Conservation (phyloP, 2,888 invertebrate species). For the Limulus polyphemus region DNA sequence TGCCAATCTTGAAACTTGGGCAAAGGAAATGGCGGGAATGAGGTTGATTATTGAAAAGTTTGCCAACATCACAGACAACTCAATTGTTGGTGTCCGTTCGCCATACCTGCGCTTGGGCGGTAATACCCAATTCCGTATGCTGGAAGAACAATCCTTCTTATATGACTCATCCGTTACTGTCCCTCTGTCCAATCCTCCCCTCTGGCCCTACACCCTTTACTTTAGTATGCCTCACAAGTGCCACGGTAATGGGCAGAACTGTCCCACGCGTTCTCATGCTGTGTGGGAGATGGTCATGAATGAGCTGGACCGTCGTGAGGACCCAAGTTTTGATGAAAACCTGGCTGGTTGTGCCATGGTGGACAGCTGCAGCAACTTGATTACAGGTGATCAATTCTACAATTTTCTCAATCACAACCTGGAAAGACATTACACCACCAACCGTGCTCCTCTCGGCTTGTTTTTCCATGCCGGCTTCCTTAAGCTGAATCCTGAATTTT, state of each 20-base stretch:
- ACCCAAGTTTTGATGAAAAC: slow-evolving; percentile 83
- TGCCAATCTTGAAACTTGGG: slow-evolving; percentile 79
- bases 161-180: slow-evolving; percentile 92
- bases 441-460: slow-evolving; percentile 72
- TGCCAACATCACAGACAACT: slow-evolving; percentile 81
- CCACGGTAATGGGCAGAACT: slow-evolving; percentile 66
- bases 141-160: slow-evolving; percentile 86
- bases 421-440: slow-evolving; percentile 78
- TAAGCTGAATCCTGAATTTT: slow-evolving; percentile 79
- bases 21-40: slow-evolving; percentile 86
- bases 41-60: slow-evolving; percentile 60
- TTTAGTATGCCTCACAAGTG: slow-evolving; percentile 85
- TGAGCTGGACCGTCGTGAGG: slow-evolving; percentile 81
- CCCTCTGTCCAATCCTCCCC: slow-evolving; percentile 71
- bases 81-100: slow-evolving; percentile 74
- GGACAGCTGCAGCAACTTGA: slow-evolving; percentile 83
- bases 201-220: slow-evolving; percentile 95
- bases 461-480: slow-evolving; percentile 92
- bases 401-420: slow-evolving; percentile 88
- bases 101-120: slow-evolving; percentile 83
- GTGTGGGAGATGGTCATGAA: slow-evolving; percentile 97
- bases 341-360: slow-evolving; percentile 86
- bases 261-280: slow-evolving; percentile 66
- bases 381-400: slow-evolving; percentile 84
- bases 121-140: slow-evolving; percentile 92